A percentile compares a stretch with the other conserved stretches of the same genome.
phyloP scores from a whole-genome alignment of 1,140 invertebrate species.

The Nylanderia fulva region DNA sequence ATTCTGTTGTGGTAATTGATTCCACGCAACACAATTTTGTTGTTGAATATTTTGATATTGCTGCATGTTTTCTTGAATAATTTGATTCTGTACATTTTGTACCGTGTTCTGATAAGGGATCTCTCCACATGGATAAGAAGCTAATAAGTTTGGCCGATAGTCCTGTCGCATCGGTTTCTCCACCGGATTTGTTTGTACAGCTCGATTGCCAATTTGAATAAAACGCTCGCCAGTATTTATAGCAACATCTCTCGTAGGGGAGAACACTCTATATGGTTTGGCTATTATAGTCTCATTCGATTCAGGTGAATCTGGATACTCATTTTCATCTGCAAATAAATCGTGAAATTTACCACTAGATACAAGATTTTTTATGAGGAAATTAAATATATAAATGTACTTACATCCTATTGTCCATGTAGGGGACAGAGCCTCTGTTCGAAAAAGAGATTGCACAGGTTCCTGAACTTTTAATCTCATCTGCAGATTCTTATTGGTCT shows the following conservation, averaged over 20 bases:
- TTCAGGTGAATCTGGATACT: constrained; percentile 85
- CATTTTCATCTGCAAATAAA: constrained; percentile 79
- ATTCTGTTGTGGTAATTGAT: constrained; percentile 77
- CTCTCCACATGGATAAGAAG: constrained; percentile 66
- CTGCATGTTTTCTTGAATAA: constrained; percentile 85
- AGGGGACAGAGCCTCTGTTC: constrained; percentile 82
- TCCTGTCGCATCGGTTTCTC: constrained; percentile 51
- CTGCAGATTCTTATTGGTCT: constrained; percentile 84
- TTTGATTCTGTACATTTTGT: constrained; percentile 85
- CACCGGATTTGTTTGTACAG: constrained; percentile 66
- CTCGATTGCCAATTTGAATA: constrained; percentile 21
- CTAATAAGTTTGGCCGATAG: constrained; percentile 59
- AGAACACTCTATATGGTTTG: constrained; percentile 80
- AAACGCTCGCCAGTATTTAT: constrained; percentile 73
- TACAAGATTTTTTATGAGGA: background rate
- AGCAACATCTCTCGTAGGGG: constrained; percentile 80
- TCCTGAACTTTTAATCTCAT: constrained; percentile 81
- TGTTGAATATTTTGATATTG: constrained; percentile 81
- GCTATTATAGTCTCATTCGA: constrained; percentile 84
- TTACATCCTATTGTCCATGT: constrained; percentile 80
- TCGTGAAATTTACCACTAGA: background rate
- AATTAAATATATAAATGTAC: constrained; percentile 57
- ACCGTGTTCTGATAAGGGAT: constrained; percentile 83
- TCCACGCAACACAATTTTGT: constrained; percentile 76
- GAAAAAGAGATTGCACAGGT: constrained; percentile 78